Evolutionary conservation across 2,113 vertebrate species (phyloP), one percentile per base, ranked within the genome.

Genomic region (Onychostoma macrolepis): DNA sequence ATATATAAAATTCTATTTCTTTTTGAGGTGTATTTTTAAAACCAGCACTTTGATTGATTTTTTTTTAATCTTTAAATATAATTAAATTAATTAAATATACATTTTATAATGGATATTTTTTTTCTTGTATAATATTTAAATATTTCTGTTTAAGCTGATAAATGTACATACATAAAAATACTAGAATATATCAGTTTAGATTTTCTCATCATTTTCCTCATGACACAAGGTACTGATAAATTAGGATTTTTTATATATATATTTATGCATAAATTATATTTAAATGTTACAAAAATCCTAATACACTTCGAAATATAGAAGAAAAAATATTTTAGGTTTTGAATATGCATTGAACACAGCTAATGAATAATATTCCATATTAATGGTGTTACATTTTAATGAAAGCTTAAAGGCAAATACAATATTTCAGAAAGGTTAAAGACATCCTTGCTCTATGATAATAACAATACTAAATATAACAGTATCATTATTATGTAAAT

Each of bases 201-300:
- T 33, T 71, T 21, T 69, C 33, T 38, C 26, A 28, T 13, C 1
- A 69, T 13, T 71, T 17, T 38, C 6, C 15, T 75, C 0, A 26
- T 26, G 24, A 45, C 38, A 75, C 41, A 21, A 53, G 48, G 13
- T 77, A 77, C n/a, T 50, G 45, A 36, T 79, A n/a, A 79, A 36
- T 80, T 41, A 24, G 41, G 48, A 24, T n/a, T n/a, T n/a, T n/a
- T n/a, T n/a, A n/a, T 7, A 4, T 13, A 48, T 65, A 17, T 65
- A 77, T 82, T 45, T 88, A 75, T 58, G 50, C 33, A 75, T 28
- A 58, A 41, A 30, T 78, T 92, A 93, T 90, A 93, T 94, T 94
- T 89, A 93, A 90, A 93, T 93, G 92, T 88, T 84, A 92, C 80
- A 36, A 92, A 92, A 91, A 45, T 89, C 91, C 93, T 92, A 85